Base-by-base conservation (phyloP, 2,113 vertebrate species). In the Trematocara zebra region DNA sequence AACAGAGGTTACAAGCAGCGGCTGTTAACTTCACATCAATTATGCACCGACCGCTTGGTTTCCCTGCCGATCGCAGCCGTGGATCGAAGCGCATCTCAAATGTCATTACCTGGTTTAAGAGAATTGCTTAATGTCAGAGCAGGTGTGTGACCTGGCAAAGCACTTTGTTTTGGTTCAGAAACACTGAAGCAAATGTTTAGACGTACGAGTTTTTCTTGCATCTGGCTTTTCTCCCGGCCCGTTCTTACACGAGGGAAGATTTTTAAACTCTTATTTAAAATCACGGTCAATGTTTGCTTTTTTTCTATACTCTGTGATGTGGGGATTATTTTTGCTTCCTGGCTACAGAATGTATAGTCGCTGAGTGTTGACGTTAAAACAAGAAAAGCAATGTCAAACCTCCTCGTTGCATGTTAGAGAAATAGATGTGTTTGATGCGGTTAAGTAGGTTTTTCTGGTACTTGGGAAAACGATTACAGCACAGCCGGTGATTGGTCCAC, bases 281-380 rank as follows among this genome's bases (percentile, higher is more conserved):
- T 85, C 44, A 81, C 11, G 9, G 26, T 83, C 74, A 84, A 51
- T 54, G 26, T 88, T 82, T 85, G 31, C 15, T 82, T 86, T 49
- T 94, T 91, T 92, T 3, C 67, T 91, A 91, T 88, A 90, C 89
- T 90, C 94, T 93, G 85, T 93, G 92, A 93, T 94, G 91, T 95
- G 87, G 33, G 91, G 89, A 93, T 94, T 85, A 79, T 83, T 94
- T 86, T 92, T 94, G 87, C 93, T 85, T 92, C 49, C n/a, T 84
- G 92, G 89, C 93, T 93, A 87, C 93, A 95, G 95, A 95, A 95
- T 97, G 96, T 96, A 92, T 95, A 31, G 72, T 59, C 47, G 87
- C 90, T 90, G 87, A 94, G 49, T 35, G 85, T 80, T 87, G 92
- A 85, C 92, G 87, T 85, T 92, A 91, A 91, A 90, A 89, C 64